phyloP scores from a whole-genome alignment of 1,140 invertebrate species.

The Piezodorus guildinii region DNA sequence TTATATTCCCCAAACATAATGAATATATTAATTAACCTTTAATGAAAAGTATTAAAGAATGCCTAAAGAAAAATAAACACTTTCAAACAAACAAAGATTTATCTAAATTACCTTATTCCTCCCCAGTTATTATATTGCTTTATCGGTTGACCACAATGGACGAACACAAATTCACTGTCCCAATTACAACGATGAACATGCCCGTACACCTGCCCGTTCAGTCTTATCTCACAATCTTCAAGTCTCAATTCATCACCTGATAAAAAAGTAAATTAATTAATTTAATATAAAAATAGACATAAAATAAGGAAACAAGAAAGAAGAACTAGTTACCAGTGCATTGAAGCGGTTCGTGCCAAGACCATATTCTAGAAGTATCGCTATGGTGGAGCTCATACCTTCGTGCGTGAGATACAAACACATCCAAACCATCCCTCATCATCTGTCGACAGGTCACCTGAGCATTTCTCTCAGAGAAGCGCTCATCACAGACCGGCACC shows the following conservation, averaged over 20 bases:
- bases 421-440: constrained; percentile 80
- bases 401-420: constrained; percentile 67
- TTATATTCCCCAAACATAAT: no score
- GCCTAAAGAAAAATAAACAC: neutral
- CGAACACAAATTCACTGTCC: constrained; percentile 85
- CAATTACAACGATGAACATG: constrained; percentile 73
- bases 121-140: constrained; percentile 77
- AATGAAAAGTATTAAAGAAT: no score
- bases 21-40: no score
- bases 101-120: constrained; percentile 50
- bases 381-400: constrained; percentile 76
- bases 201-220: constrained; percentile 80
- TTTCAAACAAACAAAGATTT: neutral
- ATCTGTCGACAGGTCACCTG: constrained; percentile 90
- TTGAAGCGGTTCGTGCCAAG: constrained; percentile 86
- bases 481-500: constrained; percentile 90
- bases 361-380: constrained; percentile 70
- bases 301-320: neutral
- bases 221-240: constrained; percentile 74
- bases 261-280: neutral
- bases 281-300: neutral
- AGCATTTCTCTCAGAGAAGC: constrained; percentile 89
- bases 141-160: constrained; percentile 68
- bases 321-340: constrained; percentile 45
- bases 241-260: constrained; percentile 70